A percentile compares a stretch with the other conserved stretches of the same genome.
Evolutionary conservation across 2,888 invertebrate species (phyloP).

Genomic region (Habrosyne pyritoides): DNA sequence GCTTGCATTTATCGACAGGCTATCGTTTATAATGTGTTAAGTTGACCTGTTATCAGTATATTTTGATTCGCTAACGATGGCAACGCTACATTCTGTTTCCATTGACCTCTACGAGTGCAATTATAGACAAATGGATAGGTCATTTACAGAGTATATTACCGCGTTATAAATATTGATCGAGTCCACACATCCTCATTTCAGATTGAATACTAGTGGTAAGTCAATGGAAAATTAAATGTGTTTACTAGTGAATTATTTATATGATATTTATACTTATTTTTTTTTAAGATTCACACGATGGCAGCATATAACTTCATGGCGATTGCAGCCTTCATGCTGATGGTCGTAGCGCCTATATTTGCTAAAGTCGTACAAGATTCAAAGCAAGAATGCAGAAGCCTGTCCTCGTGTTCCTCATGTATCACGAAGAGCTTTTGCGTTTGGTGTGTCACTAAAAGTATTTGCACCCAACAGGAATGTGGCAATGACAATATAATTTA

Average conservation of each 20-base stretch:
- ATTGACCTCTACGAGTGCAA: constrained; percentile 3
- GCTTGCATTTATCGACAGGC: background rate
- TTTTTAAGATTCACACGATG: constrained; percentile 7
- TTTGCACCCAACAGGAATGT: constrained; percentile 63
- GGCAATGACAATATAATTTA: constrained; percentile 71
- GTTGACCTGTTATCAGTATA: constrained; percentile 3
- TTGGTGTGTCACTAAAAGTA: constrained; percentile 71
- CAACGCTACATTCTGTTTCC: background rate
- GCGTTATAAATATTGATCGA: background rate
- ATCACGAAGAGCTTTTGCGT: constrained; percentile 53
- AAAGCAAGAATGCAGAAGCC: constrained; percentile 35
- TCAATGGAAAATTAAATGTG: background rate
- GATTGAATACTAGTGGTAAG: constrained; percentile 14
- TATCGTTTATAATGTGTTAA: background rate
- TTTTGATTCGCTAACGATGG: background rate
- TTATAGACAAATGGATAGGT: constrained; percentile 2
- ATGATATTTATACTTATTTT: background rate
- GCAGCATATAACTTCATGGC: constrained; percentile 12
- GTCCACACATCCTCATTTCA: constrained; percentile 11
- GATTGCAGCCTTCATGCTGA: constrained; percentile 24
- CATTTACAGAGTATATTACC: background rate
- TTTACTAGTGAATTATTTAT: background rate
- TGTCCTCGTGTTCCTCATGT: constrained; percentile 57
- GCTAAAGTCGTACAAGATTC: constrained; percentile 14
- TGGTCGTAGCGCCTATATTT: constrained; percentile 7